These are phyloP conservation scores for Drosophila virilis DNA, from an alignment of 1,140 invertebrate genomes.

Conservation along the genomic window DNA sequence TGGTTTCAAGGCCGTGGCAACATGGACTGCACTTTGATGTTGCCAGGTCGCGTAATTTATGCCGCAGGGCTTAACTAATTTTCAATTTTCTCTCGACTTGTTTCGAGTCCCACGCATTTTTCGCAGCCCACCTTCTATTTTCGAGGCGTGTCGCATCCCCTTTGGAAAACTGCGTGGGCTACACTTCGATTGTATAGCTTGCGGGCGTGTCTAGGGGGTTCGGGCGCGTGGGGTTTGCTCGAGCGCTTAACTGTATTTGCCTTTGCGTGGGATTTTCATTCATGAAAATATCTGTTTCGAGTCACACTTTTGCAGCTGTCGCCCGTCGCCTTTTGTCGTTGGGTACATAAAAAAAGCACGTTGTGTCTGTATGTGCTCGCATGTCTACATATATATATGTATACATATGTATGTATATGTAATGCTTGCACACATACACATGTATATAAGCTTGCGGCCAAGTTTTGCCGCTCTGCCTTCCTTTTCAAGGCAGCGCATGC, in stretches of 20 bases:
- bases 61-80: slow-evolving; percentile 48
- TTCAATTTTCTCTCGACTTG: slow-evolving; percentile 51
- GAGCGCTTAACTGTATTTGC: slow-evolving; percentile 39
- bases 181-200: slow-evolving; percentile 23
- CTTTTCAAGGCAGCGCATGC: slow-evolving; percentile 49
- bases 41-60: slow-evolving; percentile 47
- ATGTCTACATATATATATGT: neutral
- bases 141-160: slow-evolving; percentile 15
- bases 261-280: slow-evolving; percentile 82
- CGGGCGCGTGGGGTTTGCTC: neutral
- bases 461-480: slow-evolving; percentile 5
- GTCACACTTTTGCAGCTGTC: slow-evolving; percentile 51
- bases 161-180: slow-evolving; percentile 31
- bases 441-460: slow-evolving; percentile 27
- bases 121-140: slow-evolving; percentile 31
- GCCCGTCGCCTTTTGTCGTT: slow-evolving; percentile 24
- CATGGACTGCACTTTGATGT: slow-evolving; percentile 48
- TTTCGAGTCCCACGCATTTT: slow-evolving; percentile 36
- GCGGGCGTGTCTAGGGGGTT: neutral
- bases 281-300: slow-evolving; percentile 76
- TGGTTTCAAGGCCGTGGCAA: slow-evolving; percentile 30
- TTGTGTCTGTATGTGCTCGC: slow-evolving; percentile 24
- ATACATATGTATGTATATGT: neutral
- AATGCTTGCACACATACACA: too few relatives aligned
- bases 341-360: slow-evolving; percentile 43